Evolutionary conservation across 2,888 invertebrate species (phyloP).

Genomic region (Pedicia rivosa): DNA sequence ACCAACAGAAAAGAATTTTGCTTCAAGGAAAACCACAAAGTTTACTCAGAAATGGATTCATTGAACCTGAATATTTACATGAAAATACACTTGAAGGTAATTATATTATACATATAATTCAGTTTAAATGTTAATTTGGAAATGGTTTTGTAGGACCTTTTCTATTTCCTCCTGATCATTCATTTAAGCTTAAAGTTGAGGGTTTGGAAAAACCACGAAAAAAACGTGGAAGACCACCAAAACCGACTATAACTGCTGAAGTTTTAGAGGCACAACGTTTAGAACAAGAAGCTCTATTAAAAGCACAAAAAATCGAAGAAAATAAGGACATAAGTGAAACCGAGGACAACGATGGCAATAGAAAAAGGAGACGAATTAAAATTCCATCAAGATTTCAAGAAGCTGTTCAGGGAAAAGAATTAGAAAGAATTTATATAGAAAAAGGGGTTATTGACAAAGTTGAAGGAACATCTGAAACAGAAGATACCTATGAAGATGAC

Average conservation of each 20-base stretch:
- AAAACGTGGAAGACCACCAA: conserved; percentile 55
- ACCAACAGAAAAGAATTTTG: conserved; percentile 7
- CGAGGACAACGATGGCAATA: conserved; percentile 21
- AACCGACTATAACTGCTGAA: conserved; percentile 29
- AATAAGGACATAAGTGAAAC: conserved; percentile 14
- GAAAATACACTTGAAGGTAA: not conserved
- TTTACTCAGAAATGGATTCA: conserved; percentile 13
- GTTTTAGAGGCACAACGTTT: conserved; percentile 13
- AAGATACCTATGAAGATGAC: conserved; percentile 15
- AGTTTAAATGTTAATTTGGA: too few relatives aligned
- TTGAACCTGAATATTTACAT: not conserved
- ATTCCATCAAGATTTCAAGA: conserved; percentile 44
- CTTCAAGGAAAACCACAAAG: not conserved
- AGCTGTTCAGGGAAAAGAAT: conserved; percentile 55
- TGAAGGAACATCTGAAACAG: conserved; percentile 25
- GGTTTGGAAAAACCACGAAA: conserved; percentile 44
- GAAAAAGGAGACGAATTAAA: conserved; percentile 45
- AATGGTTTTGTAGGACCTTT: too few relatives aligned
- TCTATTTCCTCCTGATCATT: conserved; percentile 39
- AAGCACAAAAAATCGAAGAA: conserved; percentile 10
- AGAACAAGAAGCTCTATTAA: conserved; percentile 13
- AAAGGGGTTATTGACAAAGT: conserved; percentile 52
- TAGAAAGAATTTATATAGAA: conserved; percentile 54
- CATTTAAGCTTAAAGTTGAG: conserved; percentile 43
- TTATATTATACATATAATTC: too few relatives aligned